A percentile compares a stretch with the other conserved stretches of the same genome.
Conservation (phyloP, 2,797 vertebrate genomes). For the Halcyon leucocephala region DNA sequence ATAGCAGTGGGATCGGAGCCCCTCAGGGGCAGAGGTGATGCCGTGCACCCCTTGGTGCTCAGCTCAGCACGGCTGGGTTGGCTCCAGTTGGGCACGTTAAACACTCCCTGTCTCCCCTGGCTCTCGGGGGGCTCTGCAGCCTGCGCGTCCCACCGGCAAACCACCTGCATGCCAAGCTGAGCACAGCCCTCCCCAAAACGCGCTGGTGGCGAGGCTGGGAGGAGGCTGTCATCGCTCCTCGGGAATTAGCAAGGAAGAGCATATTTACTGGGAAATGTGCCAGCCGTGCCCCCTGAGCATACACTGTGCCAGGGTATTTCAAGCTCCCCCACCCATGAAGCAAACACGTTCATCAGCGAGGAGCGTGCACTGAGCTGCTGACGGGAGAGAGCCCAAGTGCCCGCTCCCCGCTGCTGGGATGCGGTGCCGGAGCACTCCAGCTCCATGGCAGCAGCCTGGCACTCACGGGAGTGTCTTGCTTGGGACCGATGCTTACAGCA, state of each 20-base stretch:
- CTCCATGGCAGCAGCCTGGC: conserved; percentile 32
- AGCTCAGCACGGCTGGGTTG: not conserved
- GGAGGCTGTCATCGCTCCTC: not conserved
- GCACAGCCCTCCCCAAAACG: not conserved
- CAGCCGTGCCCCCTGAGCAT: not conserved
- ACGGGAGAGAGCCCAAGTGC: not conserved
- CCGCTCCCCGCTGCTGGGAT: not conserved
- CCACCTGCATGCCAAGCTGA: not conserved
- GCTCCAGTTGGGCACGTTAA: not conserved
- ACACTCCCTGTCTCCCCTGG: not conserved
- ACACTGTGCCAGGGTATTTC: not conserved
- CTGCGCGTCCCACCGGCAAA: not conserved
- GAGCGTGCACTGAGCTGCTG: not conserved
- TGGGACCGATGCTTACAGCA: rapidly evolving
- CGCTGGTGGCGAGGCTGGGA: not conserved
- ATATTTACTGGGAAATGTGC: not conserved
- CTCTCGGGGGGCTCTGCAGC: not conserved
- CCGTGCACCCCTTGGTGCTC: not conserved
- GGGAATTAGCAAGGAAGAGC: not conserved
- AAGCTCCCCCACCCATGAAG: not conserved
- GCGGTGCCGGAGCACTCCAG: not conserved
- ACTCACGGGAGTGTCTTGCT: not conserved
- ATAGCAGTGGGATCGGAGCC: not conserved
- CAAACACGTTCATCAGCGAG: not conserved
- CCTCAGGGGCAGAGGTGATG: rapidly evolving